Evolutionary conservation across 2,113 vertebrate genomes (phyloP), one percentile per base, ranked within the genome.

Genomic region (Corythornis cristatus): DNA sequence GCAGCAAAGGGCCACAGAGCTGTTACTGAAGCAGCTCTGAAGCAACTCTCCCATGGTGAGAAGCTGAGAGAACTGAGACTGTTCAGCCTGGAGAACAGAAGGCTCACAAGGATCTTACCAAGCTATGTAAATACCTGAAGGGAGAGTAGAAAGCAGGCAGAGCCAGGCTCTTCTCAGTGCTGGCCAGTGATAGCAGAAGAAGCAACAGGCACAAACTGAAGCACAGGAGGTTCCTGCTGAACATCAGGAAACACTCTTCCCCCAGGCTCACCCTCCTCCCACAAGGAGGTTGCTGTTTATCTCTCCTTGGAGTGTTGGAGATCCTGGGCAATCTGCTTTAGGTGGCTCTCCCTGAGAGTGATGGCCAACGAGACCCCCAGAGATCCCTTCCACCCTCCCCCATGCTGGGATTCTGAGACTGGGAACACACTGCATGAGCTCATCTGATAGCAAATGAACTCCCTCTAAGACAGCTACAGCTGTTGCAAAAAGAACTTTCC

Each of bases 321-420:
- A 25, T 76, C 56, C 42, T 33, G 22, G 33, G 20, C 25, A 83
- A 62, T 29, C 7, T 64, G 64, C 25, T 82, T 5, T 28, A 37
- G 11, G 9, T 88, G 17, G 20, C 13, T 19, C 11, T 48, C 17
- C n/a, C 31, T 68, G 17, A 56, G 29, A 18, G 2, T 0, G 0
- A 5, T 56, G 21, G 25, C 18, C 37, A 86, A 9, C 31, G 17
- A 2, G 11, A 57, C 35, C 31, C 60, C 43, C 48, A 68, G 40
- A 46, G 5, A 11, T 23, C 19, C 15, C 37, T 51, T 84, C 6
- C 56, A 65, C 31, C 7, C 29, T 57, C 50, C 86, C 25, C 12
- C 12, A 14, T n/a, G 10, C 51, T n/a, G 26, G 11, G 46, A 23
- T 28, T 51, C 56, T 66, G 12, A 80, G 4, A 43, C 21, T 23